Base-by-base conservation (phyloP, 64 coral and sea anemone genomes). In the Platygyra sinensis region DNA sequence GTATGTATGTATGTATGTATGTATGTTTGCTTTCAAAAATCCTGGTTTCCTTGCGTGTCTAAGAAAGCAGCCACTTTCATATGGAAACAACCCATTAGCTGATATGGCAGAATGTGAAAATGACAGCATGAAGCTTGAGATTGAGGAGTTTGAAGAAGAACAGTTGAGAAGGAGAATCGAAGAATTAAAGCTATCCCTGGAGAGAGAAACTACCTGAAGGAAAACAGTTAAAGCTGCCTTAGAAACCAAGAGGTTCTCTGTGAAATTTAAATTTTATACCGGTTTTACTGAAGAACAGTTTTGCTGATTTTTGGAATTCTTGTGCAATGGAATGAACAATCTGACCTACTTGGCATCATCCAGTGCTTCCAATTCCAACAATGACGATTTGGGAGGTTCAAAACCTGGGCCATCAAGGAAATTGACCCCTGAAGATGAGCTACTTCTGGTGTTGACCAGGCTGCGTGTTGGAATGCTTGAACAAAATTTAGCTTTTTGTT, bases 391-490 rank as follows among this genome's bases (percentile, higher is more conserved):
- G 60, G 33, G 31, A 27, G 59, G 55, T 46, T 86, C 15, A 11
- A 69, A 67, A 33, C 64, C 59, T 79, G 77, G 81, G 63, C 90
- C 90, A 7, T 84, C 81, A 49, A 42, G 80, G 28, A 91, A 77
- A 76, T 17, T 77, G 62, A 22, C 90, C 32, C 8, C 81, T 62
- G 80, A 91, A 76, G 72, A 77, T 75, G 80, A 91, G 38, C 81
- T 91, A 20, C 61, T 89, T 25, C 75, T 89, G 24, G 75, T 89
- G 28, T 67, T 67, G 31, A 75, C 72, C 33, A 75, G 75, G 60
- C 73, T 91, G 61, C 73, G 73, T 33, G 90, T 91, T n/a, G 89
- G 89, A 27, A 91, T 77, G 89, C 72, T 91, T 10, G 89, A 91
- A 65, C 80, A 91, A 60, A 80, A 91, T 30, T 51, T 91, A 9